Evolutionary conservation across 2,888 invertebrate species (phyloP).

Genomic region (Melanostoma mellinum): DNA sequence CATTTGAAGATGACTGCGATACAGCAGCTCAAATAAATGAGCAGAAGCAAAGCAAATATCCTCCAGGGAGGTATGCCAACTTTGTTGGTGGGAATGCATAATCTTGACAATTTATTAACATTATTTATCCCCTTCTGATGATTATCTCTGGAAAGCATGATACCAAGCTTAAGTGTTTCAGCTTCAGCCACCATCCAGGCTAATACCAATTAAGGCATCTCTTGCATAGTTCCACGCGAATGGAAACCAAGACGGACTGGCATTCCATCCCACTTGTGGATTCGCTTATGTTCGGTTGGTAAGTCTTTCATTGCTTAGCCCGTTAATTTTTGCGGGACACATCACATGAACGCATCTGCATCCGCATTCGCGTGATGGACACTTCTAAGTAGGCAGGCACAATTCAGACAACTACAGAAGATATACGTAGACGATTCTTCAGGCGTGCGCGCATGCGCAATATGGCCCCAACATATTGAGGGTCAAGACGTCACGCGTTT

Average conservation of each 20-base stretch:
- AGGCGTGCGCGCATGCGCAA: conserved; percentile 58
- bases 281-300: conserved; percentile 9
- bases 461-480: conserved; percentile 58
- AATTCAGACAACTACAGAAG: conserved; percentile 26
- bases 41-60: conserved; percentile 54
- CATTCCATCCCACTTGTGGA: conserved; percentile 59
- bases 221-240: conserved; percentile 41
- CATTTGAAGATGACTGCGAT: conserved; percentile 28
- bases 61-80: conserved; percentile 63
- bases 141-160: conserved; percentile 54
- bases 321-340: conserved; percentile 69
- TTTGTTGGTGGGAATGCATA: conserved; percentile 53
- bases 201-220: conserved; percentile 67
- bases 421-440: conserved; percentile 8
- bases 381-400: conserved; percentile 68
- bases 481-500: conserved; percentile 69
- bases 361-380: conserved; percentile 72
- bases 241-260: conserved; percentile 16
- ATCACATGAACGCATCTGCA: conserved; percentile 71
- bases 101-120: conserved; percentile 70
- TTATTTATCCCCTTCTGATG: conserved; percentile 70
- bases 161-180: conserved; percentile 28
- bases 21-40: conserved; percentile 29
- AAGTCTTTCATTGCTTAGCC: conserved; percentile 36
- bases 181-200: conserved; percentile 36